phyloP scores from a whole-genome alignment of 2,797 vertebrate species.

The Gobionotothen gibberifrons region DNA sequence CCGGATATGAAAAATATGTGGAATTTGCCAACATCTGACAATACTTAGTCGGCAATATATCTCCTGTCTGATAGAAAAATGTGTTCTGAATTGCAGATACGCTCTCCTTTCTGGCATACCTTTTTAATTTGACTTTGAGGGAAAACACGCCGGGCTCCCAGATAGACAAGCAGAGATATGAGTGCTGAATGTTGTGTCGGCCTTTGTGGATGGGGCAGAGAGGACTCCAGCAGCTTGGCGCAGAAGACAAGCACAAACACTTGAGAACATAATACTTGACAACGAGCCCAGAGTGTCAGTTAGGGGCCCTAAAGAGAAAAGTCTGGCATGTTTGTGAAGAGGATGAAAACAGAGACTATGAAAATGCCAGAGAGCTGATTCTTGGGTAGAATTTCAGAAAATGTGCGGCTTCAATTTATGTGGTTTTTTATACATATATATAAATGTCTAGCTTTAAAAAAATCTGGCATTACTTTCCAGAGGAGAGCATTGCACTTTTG shows the following conservation, averaged over 20 bases:
- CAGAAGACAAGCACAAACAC: slow-evolving; percentile 68
- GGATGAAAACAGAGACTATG: slow-evolving; percentile 50
- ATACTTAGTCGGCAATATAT: slow-evolving; percentile 85
- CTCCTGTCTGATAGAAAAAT: slow-evolving; percentile 85
- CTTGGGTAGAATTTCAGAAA: slow-evolving; percentile 43
- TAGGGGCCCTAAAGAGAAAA: slow-evolving; percentile 54
- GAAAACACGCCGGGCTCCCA: slow-evolving; percentile 65
- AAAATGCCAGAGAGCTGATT: slow-evolving; percentile 51
- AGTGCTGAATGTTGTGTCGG: slow-evolving; percentile 63
- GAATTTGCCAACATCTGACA: slow-evolving; percentile 87
- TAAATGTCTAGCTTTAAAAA: slow-evolving; percentile 3
- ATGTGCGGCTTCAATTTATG: slow-evolving; percentile 38
- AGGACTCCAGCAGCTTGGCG: slow-evolving; percentile 78
- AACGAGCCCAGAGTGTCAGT: slow-evolving; percentile 67
- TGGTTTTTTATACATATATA: slow-evolving; percentile 19
- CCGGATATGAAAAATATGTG: slow-evolving; percentile 86
- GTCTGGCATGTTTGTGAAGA: slow-evolving; percentile 56
- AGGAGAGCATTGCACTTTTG: slow-evolving; percentile 4
- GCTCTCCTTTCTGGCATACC: slow-evolving; percentile 78
- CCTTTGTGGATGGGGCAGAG: slow-evolving; percentile 66
- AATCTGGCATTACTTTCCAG: slow-evolving; percentile 32
- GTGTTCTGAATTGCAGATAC: slow-evolving; percentile 84
- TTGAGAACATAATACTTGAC: slow-evolving; percentile 76
- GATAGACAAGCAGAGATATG: slow-evolving; percentile 71
- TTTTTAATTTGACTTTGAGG: slow-evolving; percentile 82